Evolutionary conservation across 2,113 vertebrate genomes (phyloP).

Genomic region (Rhagologus leucostigma): DNA sequence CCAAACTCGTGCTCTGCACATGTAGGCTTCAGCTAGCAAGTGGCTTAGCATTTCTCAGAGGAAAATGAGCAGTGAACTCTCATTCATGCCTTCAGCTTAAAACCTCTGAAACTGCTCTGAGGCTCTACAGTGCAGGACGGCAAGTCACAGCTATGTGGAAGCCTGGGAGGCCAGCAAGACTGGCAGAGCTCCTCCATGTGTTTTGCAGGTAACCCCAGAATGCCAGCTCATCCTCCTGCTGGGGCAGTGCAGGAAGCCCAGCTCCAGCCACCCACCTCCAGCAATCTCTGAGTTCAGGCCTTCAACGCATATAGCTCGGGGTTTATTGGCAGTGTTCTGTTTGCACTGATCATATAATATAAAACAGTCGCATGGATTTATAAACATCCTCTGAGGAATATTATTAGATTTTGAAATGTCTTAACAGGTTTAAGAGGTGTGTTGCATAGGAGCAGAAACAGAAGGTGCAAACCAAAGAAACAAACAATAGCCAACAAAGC

Average conservation of each 20-base stretch:
- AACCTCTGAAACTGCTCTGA: not conserved
- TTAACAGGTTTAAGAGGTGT: not conserved
- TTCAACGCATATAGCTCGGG: fast-evolving
- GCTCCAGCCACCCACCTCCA: not conserved
- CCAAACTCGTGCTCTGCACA: not conserved
- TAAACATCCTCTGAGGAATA: not conserved
- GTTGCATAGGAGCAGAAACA: not conserved
- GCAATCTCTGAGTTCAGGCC: not conserved
- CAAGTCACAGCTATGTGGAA: not conserved
- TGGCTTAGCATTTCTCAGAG: not conserved
- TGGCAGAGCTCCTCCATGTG: fast-evolving
- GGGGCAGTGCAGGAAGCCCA: not conserved
- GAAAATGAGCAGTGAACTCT: not conserved
- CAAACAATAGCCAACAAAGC: not conserved
- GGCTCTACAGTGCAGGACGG: fast-evolving
- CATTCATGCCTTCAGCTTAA: not conserved
- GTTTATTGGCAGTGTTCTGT: not conserved
- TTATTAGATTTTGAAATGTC: not conserved
- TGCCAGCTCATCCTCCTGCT: not conserved
- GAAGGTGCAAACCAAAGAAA: not conserved
- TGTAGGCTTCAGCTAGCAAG: not conserved
- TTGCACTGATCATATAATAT: not conserved
- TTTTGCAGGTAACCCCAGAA: not conserved
- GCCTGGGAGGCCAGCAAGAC: not conserved
- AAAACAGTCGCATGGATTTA: not conserved